Conservation (phyloP, 2,888 invertebrate species). For the Tetramorium bicarinatum region DNA sequence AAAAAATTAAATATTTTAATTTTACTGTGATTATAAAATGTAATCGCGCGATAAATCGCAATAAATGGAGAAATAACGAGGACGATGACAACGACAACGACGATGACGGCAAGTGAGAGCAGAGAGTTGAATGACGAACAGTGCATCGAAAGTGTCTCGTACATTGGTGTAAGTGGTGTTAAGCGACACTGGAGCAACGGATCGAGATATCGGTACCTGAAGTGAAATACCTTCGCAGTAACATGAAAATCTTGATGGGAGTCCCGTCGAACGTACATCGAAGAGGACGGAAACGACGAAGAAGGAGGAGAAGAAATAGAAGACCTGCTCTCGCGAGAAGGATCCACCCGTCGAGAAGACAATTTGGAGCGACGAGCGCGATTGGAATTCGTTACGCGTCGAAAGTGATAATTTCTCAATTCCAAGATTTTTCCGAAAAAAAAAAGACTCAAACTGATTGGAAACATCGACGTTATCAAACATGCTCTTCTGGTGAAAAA, state of each 20-base stretch:
- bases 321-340: constrained; percentile 1
- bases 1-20: constrained; percentile 4
- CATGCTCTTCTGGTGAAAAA: constrained; percentile 13
- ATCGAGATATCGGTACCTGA: constrained; percentile 46
- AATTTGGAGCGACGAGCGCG: background rate
- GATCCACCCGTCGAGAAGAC: constrained; percentile 2
- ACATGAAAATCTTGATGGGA: constrained; percentile 51
- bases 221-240: constrained; percentile 50
- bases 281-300: constrained; percentile 30
- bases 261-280: constrained; percentile 42
- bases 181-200: constrained; percentile 21
- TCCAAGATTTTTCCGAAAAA: background rate
- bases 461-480: background rate
- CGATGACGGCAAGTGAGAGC: constrained; percentile 46
- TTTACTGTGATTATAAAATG: constrained; percentile 15
- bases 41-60: background rate
- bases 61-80: background rate
- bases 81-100: background rate
- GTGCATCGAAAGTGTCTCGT: constrained; percentile 68
- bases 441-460: background rate
- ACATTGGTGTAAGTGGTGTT: constrained; percentile 62
- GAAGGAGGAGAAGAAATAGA: background rate
- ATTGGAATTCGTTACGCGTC: background rate
- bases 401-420: constrained; percentile 21
- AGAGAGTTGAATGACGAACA: constrained; percentile 42